Conservation (phyloP, 2,113 vertebrate genomes). For the Lutjanus erythropterus region DNA sequence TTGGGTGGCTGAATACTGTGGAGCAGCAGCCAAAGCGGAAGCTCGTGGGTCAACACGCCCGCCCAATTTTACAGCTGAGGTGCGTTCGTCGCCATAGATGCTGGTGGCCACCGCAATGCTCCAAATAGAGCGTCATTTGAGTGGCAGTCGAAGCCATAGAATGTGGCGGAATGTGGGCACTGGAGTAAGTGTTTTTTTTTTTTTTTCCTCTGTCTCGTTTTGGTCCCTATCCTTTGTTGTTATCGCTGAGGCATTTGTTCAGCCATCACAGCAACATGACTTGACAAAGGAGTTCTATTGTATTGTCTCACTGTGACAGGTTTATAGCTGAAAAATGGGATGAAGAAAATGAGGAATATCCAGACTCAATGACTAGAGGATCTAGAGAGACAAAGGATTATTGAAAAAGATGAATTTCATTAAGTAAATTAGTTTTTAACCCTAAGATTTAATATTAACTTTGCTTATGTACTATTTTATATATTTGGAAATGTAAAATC, state of each 20-base stretch:
- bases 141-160: conserved; percentile 66
- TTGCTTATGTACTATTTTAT: not conserved
- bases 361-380: not conserved
- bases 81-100: conserved; percentile 63
- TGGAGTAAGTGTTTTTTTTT: not conserved
- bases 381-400: not conserved
- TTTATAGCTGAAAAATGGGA: conserved; percentile 35
- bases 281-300: conserved; percentile 57
- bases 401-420: not conserved
- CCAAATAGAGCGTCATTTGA: conserved; percentile 69
- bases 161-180: conserved; percentile 61
- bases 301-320: conserved; percentile 49
- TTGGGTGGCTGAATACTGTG: conserved; percentile 72
- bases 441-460: not conserved
- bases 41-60: conserved; percentile 73
- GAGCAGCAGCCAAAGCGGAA: conserved; percentile 54
- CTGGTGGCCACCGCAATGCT: conserved; percentile 47
- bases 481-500: not conserved
- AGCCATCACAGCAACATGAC: conserved; percentile 64
- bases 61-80: conserved; percentile 84
- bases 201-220: not conserved
- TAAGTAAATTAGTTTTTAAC: not conserved
- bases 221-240: conserved; percentile 32
- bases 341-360: conserved; percentile 31
- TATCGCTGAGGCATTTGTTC: conserved; percentile 55